Evolutionary conservation across 2,113 vertebrate species (phyloP).

Genomic region (Conger conger): DNA sequence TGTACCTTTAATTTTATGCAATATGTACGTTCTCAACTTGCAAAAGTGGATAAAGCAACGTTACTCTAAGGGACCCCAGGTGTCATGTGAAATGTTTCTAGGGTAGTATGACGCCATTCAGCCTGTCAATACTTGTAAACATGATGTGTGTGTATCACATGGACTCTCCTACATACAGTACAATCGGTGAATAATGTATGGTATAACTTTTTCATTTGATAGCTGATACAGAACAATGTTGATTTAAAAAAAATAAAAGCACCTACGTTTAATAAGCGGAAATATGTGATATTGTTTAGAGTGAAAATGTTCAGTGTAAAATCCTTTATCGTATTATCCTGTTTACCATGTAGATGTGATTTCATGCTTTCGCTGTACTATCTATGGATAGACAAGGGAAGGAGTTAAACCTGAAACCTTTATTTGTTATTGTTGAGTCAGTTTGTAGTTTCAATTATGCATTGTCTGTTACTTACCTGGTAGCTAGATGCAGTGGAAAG

Average conservation of each 20-base stretch:
- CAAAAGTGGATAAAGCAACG: neutral
- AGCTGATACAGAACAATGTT: too few species aligned
- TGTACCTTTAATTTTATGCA: too few species aligned
- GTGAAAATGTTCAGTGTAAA: too few species aligned
- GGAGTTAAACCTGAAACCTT: neutral
- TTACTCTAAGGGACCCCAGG: neutral
- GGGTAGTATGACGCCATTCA: neutral
- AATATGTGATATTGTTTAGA: too few species aligned
- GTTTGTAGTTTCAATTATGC: neutral
- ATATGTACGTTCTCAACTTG: neutral
- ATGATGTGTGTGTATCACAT: neutral
- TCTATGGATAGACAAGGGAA: neutral
- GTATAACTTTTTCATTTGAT: too few species aligned
- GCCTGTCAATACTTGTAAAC: neutral
- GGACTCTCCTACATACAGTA: neutral
- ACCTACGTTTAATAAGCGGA: too few species aligned
- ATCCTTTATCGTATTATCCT: too few species aligned
- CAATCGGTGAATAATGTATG: too few species aligned
- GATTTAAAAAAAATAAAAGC: too few species aligned
- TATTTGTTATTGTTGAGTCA: neutral
- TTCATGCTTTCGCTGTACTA: neutral
- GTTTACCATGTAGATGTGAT: too few species aligned
- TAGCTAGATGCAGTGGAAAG: conserved; percentile 43
- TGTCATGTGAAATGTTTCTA: neutral
- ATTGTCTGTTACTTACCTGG: neutral